Percentiles rank a stretch among this genome's conserved stretches.
Evolutionary conservation across 2,113 vertebrate genomes (phyloP).

Genomic region (Apteryx mantelli): DNA sequence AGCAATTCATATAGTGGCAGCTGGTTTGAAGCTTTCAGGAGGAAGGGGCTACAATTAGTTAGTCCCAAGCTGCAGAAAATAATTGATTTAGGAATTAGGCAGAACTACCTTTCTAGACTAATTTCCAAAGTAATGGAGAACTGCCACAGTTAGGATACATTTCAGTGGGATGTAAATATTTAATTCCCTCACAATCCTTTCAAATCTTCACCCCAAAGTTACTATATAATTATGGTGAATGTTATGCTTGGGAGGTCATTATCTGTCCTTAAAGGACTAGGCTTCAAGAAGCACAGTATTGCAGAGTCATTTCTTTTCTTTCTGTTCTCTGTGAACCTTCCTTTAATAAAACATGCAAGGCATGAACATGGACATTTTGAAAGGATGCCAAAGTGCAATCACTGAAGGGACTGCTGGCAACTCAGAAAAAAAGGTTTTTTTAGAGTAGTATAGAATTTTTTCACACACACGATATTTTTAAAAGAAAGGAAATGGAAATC

Average conservation of each 20-base stretch:
- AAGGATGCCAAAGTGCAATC: background rate
- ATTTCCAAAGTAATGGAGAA: background rate
- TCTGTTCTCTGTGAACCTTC: background rate
- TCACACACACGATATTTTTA: background rate
- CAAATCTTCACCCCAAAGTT: background rate
- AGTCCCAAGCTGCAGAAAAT: background rate
- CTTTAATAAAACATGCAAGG: background rate
- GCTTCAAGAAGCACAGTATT: background rate
- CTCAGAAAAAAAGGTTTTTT: background rate
- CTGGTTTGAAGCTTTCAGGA: background rate
- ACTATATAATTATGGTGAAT: background rate
- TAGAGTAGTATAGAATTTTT: background rate
- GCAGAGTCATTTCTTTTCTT: background rate
- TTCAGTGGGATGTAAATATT: background rate
- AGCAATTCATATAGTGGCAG: background rate
- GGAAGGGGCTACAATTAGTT: background rate
- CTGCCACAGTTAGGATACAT: background rate
- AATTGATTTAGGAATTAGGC: background rate
- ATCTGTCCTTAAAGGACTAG: background rate
- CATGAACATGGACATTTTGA: background rate
- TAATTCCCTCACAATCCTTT: background rate
- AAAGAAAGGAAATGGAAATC: slow-evolving; percentile 35
- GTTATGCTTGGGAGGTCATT: background rate
- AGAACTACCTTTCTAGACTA: background rate
- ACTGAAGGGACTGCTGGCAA: background rate